Evolutionary conservation across 1,140 invertebrate species (phyloP).

Genomic region (Drosophila lacteicornis): DNA sequence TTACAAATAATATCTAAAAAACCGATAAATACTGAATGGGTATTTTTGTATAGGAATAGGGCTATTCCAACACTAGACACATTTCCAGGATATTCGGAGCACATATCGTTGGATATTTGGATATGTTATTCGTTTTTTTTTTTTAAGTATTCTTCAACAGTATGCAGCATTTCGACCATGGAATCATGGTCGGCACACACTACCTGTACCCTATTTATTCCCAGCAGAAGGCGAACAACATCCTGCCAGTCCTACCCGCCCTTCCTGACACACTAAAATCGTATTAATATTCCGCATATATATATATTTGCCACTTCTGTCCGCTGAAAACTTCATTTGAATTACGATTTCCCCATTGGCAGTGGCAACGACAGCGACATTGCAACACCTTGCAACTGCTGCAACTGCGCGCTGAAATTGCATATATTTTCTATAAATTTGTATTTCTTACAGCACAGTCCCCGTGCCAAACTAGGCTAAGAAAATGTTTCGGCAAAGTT

Average conservation of each 20-base stretch:
- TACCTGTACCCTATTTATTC: not conserved
- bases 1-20: too few species aligned
- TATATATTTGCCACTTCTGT: slow-evolving; percentile 37
- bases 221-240: not conserved
- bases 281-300: slow-evolving; percentile 55
- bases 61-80: too few species aligned
- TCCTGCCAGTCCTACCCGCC: not conserved
- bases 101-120: too few species aligned
- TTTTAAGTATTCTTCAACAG: not conserved
- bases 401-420: slow-evolving; percentile 38
- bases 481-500: slow-evolving; percentile 62
- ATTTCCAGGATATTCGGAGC: too few species aligned
- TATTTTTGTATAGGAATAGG: too few species aligned
- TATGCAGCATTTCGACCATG: not conserved
- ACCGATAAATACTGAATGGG: too few species aligned
- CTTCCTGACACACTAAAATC: slow-evolving; percentile 14
- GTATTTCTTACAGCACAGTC: slow-evolving; percentile 42
- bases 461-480: slow-evolving; percentile 43
- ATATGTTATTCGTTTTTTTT: not conserved
- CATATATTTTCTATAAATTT: slow-evolving; percentile 70
- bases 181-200: not conserved
- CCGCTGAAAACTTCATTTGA: slow-evolving; percentile 54
- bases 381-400: slow-evolving; percentile 30
- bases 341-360: slow-evolving; percentile 48
- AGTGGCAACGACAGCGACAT: slow-evolving; percentile 7